Percentiles rank a stretch among this genome's conserved stretches.
phyloP scores from a whole-genome alignment of 2,888 invertebrate species.

The Parascotia fuliginaria region DNA sequence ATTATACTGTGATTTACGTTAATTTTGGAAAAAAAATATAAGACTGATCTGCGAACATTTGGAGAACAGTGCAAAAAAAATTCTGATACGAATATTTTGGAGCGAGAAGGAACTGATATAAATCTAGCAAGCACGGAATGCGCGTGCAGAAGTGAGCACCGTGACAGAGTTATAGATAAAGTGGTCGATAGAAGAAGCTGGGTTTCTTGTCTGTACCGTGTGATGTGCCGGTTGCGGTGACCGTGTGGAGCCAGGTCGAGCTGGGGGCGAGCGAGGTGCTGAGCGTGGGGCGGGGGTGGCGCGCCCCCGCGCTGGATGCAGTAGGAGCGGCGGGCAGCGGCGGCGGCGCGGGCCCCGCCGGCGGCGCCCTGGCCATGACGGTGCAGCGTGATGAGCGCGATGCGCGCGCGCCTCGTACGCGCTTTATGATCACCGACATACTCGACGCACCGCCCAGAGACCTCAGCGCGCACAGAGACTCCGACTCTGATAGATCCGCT shows the following conservation, averaged over 20 bases:
- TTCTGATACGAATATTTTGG: background rate
- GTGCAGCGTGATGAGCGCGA: conserved; percentile 89
- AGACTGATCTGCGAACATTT: conserved; percentile 12
- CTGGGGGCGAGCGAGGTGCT: conserved; percentile 70
- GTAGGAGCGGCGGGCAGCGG: conserved; percentile 68
- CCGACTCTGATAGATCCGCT: conserved; percentile 84
- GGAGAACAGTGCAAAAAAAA: conserved; percentile 8
- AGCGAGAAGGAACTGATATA: background rate
- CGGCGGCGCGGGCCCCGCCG: conserved; percentile 71
- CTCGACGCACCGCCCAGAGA: conserved; percentile 87
- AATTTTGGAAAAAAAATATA: background rate
- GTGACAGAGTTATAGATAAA: conserved; percentile 13
- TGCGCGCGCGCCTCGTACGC: conserved; percentile 90
- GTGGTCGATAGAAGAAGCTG: conserved; percentile 15
- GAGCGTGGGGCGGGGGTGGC: conserved; percentile 64
- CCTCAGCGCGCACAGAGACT: conserved; percentile 85
- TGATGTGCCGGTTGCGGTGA: conserved; percentile 51
- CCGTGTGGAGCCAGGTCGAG: conserved; percentile 44
- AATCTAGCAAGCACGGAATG: conserved; percentile 5
- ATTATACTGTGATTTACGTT: background rate
- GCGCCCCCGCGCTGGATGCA: conserved; percentile 69
- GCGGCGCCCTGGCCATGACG: conserved; percentile 86
- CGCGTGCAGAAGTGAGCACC: conserved; percentile 5
- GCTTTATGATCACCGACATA: conserved; percentile 97
- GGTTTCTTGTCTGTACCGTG: conserved; percentile 15